Evolutionary conservation across 2,888 invertebrate genomes (phyloP), one percentile per base, ranked within the genome.

Genomic region (Lumbricus terrestris): DNA sequence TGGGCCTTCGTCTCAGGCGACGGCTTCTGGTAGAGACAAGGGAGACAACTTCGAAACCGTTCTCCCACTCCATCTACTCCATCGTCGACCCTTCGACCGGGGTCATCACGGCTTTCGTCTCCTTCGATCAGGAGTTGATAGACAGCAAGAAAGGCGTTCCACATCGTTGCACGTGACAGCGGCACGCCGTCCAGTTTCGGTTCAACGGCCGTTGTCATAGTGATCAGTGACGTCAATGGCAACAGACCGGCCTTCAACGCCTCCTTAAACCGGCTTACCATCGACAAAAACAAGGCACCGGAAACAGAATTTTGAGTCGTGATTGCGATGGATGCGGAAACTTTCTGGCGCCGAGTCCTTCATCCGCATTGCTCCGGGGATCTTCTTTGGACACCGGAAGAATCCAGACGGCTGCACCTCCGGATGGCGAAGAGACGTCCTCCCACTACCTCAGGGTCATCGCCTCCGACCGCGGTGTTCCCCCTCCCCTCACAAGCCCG

Each of bases 61-160:
- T n/a, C n/a, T n/a, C n/a, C n/a, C n/a, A 69, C 82, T 33, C 90
- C 23, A 38, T 38, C 16, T 91, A 90, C 69, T 34, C 34, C 37
- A 35, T 85, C 85, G 47, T 98, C 83, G 97, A 98, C 94, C 94
- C 96, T 0, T 95, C 95, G 4, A 96, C 97, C 1, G 98, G 98
- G 0, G 95, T 97, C 69, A 97, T 98, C 0, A 97, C 96, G 8
- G 97, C 98, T 0, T 96, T 97, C 90, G 96, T 97, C 0, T 96
- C 97, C 0, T 98, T 98, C 94, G 98, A 98, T 95, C 98, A 97
- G 93, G 98, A 98, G 94, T 96, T 96, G 91, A 96, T 97, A 90
- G 97, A 96, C n/a, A n/a, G n/a, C n/a, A n/a, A n/a, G n/a, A n/a
- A n/a, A n/a, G 47, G 35, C 91, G 91, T 15, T 82, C n/a, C n/a